These are phyloP conservation scores for Hanleya hanleyi DNA, from an alignment of 2,888 invertebrate genomes.

Conservation along the genomic window DNA sequence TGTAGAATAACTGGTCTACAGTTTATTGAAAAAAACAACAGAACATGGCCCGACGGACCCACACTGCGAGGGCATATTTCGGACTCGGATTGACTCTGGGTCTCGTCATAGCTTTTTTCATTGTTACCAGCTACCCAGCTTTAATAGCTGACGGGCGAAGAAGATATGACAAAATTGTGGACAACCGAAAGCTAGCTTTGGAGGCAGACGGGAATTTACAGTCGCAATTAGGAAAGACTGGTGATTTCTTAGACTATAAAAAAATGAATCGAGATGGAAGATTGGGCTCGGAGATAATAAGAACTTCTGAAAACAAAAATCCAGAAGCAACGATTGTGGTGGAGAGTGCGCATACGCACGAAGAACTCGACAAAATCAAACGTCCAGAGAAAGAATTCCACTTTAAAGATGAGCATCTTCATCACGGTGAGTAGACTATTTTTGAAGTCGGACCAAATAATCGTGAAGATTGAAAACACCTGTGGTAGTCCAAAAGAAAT, in stretches of 20 bases:
- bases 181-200: background rate
- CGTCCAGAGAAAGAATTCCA: background rate
- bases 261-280: background rate
- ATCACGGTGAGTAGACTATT: constrained; percentile 16
- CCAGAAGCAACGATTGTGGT: background rate
- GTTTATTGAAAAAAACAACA: too few relatives aligned
- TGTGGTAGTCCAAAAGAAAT: too few relatives aligned
- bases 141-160: background rate
- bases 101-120: background rate
- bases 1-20: too few relatives aligned
- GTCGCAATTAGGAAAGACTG: background rate
- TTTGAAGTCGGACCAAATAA: too few relatives aligned
- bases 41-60: too few relatives aligned
- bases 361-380: background rate
- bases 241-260: too few relatives aligned
- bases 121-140: background rate
- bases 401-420: constrained; percentile 17
- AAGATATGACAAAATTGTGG: background rate
- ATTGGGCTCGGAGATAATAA: too few relatives aligned
- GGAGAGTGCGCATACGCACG: background rate
- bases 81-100: background rate
- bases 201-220: background rate
- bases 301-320: background rate
- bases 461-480: too few relatives aligned
- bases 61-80: background rate